These are phyloP conservation scores for Plebejus anna DNA, from an alignment of 2,888 invertebrate genomes.

Conservation along the genomic window DNA sequence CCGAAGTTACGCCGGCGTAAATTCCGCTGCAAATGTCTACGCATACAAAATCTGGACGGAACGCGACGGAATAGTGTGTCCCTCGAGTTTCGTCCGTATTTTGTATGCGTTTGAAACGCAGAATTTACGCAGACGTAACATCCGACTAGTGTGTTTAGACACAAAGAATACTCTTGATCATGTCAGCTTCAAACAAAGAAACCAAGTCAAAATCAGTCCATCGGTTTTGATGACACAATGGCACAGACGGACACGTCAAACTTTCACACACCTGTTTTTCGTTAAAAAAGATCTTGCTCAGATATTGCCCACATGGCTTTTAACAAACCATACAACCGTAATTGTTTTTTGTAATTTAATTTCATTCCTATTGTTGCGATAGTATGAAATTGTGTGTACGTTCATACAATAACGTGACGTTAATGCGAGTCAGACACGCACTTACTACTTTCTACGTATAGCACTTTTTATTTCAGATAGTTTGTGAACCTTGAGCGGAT, in stretches of 20 bases:
- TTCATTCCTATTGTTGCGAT: conserved; percentile 5
- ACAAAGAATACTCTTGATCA: no score
- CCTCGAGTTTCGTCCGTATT: no score
- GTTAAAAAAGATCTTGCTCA: neutral
- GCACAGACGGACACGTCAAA: neutral
- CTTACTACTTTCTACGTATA: neutral
- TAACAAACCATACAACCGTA: neutral
- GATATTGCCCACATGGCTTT: neutral
- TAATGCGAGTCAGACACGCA: conserved; percentile 5
- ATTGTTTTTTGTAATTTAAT: conserved; percentile 1
- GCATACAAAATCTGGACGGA: no score
- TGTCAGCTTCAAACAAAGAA: no score
- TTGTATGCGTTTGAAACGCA: no score
- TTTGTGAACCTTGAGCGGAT: neutral
- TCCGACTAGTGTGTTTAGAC: no score
- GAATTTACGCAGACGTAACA: no score
- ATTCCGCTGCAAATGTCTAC: no score
- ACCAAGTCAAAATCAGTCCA: no score
- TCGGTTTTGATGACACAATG: no score
- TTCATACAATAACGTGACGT: neutral
- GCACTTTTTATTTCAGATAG: neutral
- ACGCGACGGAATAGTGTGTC: no score
- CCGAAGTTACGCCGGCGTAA: no score
- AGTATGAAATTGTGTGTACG: neutral
- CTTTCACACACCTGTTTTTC: neutral